phyloP scores from a whole-genome alignment of 2,888 invertebrate genomes.

The Neria commutata region DNA sequence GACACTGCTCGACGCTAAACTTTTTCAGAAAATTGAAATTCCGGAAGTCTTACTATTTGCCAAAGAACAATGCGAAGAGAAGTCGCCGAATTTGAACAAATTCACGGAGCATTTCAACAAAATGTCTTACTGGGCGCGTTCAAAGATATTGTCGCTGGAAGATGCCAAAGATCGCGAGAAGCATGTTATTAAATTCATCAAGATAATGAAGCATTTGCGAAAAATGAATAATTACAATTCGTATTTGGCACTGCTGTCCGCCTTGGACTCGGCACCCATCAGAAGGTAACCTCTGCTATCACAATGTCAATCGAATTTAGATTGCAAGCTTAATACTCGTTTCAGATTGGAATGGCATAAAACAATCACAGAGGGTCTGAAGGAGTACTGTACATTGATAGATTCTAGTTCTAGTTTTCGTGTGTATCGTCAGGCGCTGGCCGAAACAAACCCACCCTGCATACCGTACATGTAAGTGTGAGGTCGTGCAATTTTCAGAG shows the following conservation, averaged over 20 bases:
- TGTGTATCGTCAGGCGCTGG: conserved; percentile 92
- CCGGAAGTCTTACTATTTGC: conserved; percentile 98
- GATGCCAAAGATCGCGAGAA: conserved; percentile 96
- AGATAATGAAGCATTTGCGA: conserved; percentile 96
- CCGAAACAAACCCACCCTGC: conserved; percentile 95
- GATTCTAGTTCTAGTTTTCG: conserved; percentile 98
- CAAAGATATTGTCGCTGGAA: conserved; percentile 86
- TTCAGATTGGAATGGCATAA: conserved; percentile 92
- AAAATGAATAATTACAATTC: conserved; percentile 99
- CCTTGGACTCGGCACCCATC: conserved; percentile 94
- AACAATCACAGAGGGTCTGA: conserved; percentile 87
- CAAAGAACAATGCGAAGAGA: conserved; percentile 95
- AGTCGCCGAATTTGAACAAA: conserved; percentile 92
- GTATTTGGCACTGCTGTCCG: conserved; percentile 93
- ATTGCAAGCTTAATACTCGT: conserved; percentile 9
- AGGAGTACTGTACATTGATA: conserved; percentile 94
- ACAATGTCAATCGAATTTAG: conserved; percentile 6
- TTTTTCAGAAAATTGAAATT: conserved; percentile 95
- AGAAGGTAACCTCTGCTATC: conserved; percentile 53
- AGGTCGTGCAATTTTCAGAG: neutral
- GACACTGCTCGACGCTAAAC: conserved; percentile 93
- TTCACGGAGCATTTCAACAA: conserved; percentile 99
- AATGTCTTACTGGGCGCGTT: conserved; percentile 98
- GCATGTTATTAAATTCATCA: conserved; percentile 93
- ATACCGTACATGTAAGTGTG: conserved; percentile 97